Evolutionary conservation across 2,113 vertebrate genomes (phyloP).

Genomic region (Beaufortia kweichowensis): DNA sequence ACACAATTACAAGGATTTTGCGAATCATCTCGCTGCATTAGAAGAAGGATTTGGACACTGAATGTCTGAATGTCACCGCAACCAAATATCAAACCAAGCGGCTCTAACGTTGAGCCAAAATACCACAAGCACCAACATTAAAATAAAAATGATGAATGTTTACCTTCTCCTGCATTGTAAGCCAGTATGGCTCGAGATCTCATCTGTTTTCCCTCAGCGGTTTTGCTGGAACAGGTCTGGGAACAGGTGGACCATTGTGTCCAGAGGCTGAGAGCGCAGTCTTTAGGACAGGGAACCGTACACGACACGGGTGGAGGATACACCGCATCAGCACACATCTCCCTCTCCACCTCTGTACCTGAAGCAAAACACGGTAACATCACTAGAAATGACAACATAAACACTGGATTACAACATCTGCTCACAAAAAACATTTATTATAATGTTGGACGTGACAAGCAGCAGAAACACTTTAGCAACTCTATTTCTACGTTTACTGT

Average conservation of each 20-base stretch:
- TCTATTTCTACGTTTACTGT: no score
- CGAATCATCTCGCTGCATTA: background rate
- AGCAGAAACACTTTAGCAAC: no score
- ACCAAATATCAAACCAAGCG: background rate
- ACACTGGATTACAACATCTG: background rate
- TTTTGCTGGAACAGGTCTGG: constrained; percentile 97
- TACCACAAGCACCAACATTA: background rate
- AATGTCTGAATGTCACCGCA: background rate
- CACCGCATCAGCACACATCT: constrained; percentile 81
- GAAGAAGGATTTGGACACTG: background rate
- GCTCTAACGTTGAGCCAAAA: background rate
- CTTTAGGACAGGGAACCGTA: constrained; percentile 86
- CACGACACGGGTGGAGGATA: constrained; percentile 82
- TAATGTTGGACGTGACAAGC: no score
- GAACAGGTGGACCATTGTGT: constrained; percentile 93
- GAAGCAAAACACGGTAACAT: constrained; percentile 57
- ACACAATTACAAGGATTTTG: background rate
- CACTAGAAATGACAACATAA: background rate
- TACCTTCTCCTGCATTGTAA: constrained; percentile 90
- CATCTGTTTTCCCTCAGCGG: constrained; percentile 89
- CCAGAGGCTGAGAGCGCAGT: constrained; percentile 93
- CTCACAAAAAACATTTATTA: background rate
- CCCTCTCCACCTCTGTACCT: constrained; percentile 84
- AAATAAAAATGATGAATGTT: background rate
- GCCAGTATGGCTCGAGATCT: constrained; percentile 90